These are phyloP conservation scores for Turdus rufiventris DNA, from an alignment of 2,113 vertebrate species.

Conservation along the genomic window DNA sequence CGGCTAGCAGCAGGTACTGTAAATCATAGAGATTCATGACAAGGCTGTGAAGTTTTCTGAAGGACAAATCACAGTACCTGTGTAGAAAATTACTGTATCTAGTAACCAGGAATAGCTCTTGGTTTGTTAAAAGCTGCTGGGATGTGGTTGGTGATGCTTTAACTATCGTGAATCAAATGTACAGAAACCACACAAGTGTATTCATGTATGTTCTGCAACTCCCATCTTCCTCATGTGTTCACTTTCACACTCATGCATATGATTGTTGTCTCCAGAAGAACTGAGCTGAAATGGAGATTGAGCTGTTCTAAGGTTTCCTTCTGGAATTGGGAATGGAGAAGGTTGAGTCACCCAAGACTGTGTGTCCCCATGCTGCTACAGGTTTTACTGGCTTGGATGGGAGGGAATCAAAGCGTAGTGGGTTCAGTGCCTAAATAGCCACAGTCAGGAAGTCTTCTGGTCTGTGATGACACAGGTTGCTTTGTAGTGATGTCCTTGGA, in stretches of 20 bases:
- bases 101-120: not conserved
- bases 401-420: rapidly evolving
- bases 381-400: not conserved
- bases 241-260: rapidly evolving
- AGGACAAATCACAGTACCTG: constrained; percentile 27
- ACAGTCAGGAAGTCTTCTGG: not conserved
- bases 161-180: not conserved
- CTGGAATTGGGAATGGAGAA: not conserved
- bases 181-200: not conserved
- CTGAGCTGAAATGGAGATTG: not conserved
- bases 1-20: constrained; percentile 65
- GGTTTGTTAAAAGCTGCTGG: not conserved
- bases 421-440: not conserved
- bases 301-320: not conserved
- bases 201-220: not conserved
- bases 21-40: constrained; percentile 67
- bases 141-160: not conserved
- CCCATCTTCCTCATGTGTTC: not conserved
- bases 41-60: constrained; percentile 57
- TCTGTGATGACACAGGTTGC: not conserved
- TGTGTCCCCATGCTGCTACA: rapidly evolving
- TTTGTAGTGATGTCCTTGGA: not conserved
- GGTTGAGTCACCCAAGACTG: not conserved
- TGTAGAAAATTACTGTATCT: not conserved
- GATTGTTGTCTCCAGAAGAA: not conserved